Evolutionary conservation across 2,113 vertebrate species (phyloP), one percentile per base, ranked within the genome.

Genomic region (Mirza zaza): DNA sequence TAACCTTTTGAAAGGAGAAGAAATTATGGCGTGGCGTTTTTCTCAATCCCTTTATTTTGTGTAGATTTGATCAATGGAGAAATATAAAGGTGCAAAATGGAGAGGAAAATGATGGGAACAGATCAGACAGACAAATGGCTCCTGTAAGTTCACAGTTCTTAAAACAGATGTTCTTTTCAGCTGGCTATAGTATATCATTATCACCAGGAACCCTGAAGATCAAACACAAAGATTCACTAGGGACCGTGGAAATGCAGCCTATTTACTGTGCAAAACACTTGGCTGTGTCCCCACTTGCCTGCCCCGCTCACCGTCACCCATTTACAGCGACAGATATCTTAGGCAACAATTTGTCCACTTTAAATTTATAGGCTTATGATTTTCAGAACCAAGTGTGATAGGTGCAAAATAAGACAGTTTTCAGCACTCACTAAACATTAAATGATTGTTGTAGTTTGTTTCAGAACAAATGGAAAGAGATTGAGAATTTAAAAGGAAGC

Each of bases 91-190:
- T 73, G n/a, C 61, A 63, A 91, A 97, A 95, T 96, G 91, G 42
- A 29, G 34, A 55, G 21, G 73, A 73, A 91, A 96, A 97, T 96
- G 97, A 97, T 87, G 93, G 96, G 97, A 98, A 90, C 96, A 97
- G 97, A 98, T 98, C 97, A 98, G 96, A 97, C 91, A 98, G 98
- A 98, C 96, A 98, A 98, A 98, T 97, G 97, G 97, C 97, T 96
- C 96, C 91, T 98, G 52, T 95, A 98, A 98, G 95, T 98, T 98
- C 98, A 96, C 79, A 95, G 95, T 97, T 98, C 97, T 98, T 97
- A 96, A 98, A 98, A 98, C 98, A 98, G 98, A 98, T 98, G 98
- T 98, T 98, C 97, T 96, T 97, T 97, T 98, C 96, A 32, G 6
- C 98, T 98, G 97, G 97, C 95, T 98, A 65, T 90, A 90, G 96